These are phyloP conservation scores for Piscicola geometra DNA, from an alignment of 2,888 invertebrate genomes.

Conservation along the genomic window DNA sequence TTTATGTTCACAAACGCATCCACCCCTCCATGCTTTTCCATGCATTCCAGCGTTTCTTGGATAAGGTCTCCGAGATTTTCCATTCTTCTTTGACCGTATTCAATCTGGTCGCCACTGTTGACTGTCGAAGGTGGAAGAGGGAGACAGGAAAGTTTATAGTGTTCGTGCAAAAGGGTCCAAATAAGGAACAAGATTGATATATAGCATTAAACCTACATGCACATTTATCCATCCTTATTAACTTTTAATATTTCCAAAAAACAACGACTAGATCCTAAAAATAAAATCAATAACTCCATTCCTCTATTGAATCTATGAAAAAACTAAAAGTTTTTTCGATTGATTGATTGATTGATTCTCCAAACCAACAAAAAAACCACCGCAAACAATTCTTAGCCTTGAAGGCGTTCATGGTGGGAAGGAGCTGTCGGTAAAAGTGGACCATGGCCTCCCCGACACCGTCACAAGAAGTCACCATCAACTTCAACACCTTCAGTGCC, in stretches of 20 bases:
- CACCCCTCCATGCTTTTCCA: constrained; percentile 87
- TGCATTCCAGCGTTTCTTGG: constrained; percentile 82
- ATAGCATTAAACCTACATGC: background rate
- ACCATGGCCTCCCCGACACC: constrained; percentile 87
- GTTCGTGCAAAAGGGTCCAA: background rate
- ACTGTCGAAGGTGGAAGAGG: constrained; percentile 60
- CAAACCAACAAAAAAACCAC: too few species aligned
- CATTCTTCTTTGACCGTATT: constrained; percentile 78
- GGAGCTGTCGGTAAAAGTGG: constrained; percentile 90
- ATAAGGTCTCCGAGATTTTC: constrained; percentile 86
- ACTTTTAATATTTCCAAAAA: background rate
- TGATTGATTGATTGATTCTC: too few species aligned
- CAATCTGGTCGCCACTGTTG: constrained; percentile 82
- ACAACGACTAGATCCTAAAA: background rate
- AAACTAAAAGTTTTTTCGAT: too few species aligned
- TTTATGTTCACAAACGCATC: constrained; percentile 97
- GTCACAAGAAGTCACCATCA: constrained; percentile 77
- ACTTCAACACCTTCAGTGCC: constrained; percentile 71
- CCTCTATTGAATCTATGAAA: too few species aligned
- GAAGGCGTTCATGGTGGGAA: constrained; percentile 82
- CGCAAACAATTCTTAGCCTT: constrained; percentile 67
- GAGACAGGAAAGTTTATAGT: background rate
- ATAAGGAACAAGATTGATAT: background rate
- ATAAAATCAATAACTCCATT: too few species aligned
- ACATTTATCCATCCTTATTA: too few species aligned